phyloP scores from a whole-genome alignment of 2,888 invertebrate species.

The Drosophila hamatofila region DNA sequence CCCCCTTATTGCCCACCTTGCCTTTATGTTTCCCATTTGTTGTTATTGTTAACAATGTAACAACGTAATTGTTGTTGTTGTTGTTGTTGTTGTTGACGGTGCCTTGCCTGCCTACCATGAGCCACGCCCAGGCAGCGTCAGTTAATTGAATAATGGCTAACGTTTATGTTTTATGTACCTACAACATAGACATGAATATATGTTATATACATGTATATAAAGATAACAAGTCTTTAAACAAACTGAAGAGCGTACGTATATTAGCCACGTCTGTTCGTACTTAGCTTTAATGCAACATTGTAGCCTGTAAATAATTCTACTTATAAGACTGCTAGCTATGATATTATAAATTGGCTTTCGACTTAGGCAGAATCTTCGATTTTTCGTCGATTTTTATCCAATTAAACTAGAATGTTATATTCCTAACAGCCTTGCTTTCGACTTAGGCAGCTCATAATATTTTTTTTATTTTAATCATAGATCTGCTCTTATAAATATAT shows the following conservation, averaged over 20 bases:
- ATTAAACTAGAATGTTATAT: no score
- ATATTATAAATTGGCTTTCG: no score
- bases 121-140: constrained; percentile 54
- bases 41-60: constrained; percentile 53
- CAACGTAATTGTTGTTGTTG: constrained; percentile 66
- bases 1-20: constrained; percentile 1
- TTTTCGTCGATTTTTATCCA: no score
- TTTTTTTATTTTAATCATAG: no score
- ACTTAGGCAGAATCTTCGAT: no score
- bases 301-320: background rate
- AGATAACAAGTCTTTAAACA: background rate
- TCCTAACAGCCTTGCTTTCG: no score
- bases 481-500: no score
- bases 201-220: background rate
- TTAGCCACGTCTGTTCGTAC: background rate
- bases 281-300: background rate
- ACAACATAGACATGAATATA: constrained; percentile 5
- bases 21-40: constrained; percentile 45
- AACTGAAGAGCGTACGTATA: background rate
- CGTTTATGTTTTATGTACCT: constrained; percentile 69
- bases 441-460: no score
- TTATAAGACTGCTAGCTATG: no score
- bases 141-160: constrained; percentile 76
- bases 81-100: constrained; percentile 55
- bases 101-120: constrained; percentile 25